A percentile compares a stretch with the other conserved stretches of the same genome.
phyloP scores from a whole-genome alignment of 2,113 vertebrate genomes.

The Microcebus ravelobensis region DNA sequence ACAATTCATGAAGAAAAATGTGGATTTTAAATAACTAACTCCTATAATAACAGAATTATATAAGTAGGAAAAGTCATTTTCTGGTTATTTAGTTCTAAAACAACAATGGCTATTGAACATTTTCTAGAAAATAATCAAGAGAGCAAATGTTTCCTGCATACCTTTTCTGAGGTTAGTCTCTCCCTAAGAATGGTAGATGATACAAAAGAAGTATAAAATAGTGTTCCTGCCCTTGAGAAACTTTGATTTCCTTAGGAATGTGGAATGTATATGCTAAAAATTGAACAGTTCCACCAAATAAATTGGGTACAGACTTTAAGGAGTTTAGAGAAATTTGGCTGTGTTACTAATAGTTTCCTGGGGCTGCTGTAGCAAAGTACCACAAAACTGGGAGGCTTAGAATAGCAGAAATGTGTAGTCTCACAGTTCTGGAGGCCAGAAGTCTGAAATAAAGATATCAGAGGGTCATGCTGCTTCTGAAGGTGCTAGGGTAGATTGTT shows the following conservation, averaged over 20 bases:
- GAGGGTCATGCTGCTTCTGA: neutral
- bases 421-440: neutral
- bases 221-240: neutral
- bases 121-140: constrained; percentile 7
- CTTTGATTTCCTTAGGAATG: constrained; percentile 16
- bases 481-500: neutral
- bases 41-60: neutral
- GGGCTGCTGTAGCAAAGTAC: neutral
- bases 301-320: neutral
- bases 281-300: neutral
- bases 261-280: neutral
- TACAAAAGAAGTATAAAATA: neutral
- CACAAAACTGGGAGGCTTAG: neutral
- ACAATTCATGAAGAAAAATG: constrained; percentile 8
- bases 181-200: neutral
- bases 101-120: neutral
- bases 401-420: neutral
- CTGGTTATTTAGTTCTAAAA: neutral
- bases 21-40: constrained; percentile 3
- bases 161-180: neutral
- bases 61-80: neutral
- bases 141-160: neutral
- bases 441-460: neutral
- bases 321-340: neutral
- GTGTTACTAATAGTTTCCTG: neutral